Evolutionary conservation across 92 coral and sea anemone species (phyloP), one percentile per base, ranked within the genome.

Genomic region (Palythoa grandiflora): DNA sequence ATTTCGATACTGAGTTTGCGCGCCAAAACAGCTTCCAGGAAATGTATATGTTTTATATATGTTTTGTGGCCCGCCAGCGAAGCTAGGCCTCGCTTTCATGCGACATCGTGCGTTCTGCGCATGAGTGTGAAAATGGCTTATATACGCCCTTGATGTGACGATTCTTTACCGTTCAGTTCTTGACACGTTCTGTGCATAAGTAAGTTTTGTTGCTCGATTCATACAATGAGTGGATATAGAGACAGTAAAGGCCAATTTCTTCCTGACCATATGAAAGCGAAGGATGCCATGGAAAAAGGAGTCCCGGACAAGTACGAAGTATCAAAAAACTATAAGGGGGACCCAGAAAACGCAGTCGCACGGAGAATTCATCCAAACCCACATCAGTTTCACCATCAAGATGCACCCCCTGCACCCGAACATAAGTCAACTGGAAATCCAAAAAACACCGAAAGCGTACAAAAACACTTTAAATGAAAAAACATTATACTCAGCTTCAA

Each of bases 221-320:
- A 44, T 44, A 44, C 50, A 59, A 78, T 78, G 83, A 0, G 47
- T 1, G 83, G 71, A 57, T 57, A 78, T 57, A 78, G 83, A 57
- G 71, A 78, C 83, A 2, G 35, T 14, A 5, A 37, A 0, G 83
- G 83, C 19, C 53, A 36, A 35, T 78, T 37, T 55, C 68, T 78
- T 38, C 83, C 83, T 28, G 83, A 78, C 38, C 83, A 78, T 35
- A 78, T 78, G 71, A 78, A 78, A 0, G 83, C 83, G 6, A 5
- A 57, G 5, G 71, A 57, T 4, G 83, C 83, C 7, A 12, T 53
- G 9, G 38, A 55, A 3, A 57, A 9, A 57, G 71, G 71, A 12
- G 71, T 78, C 35, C 71, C 51, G 1, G 36, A 57, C 37, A 78
- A 78, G 51, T 78, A 14, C 83, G 13, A 35, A 5, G 12, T 78